These are phyloP conservation scores for Drosophila repletoides DNA, from an alignment of 1,140 invertebrate species.

Conservation along the genomic window DNA sequence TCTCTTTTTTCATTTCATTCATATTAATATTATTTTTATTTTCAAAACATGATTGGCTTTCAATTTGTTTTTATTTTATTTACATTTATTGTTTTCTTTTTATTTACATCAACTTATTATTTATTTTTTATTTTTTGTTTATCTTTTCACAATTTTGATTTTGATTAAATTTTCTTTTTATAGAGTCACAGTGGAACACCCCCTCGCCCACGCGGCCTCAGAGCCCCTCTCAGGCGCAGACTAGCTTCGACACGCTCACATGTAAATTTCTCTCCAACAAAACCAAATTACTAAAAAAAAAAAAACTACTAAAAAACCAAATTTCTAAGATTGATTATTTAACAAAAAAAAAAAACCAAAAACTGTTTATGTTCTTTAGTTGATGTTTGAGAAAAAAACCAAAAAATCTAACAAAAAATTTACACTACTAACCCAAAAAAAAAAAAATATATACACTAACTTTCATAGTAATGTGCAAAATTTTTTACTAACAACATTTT, in stretches of 20 bases:
- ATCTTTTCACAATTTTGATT: constrained; percentile 44
- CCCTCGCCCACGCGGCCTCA: constrained; percentile 83
- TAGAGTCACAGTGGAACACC: constrained; percentile 83
- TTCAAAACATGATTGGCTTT: constrained; percentile 60
- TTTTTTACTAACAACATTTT: constrained; percentile 47
- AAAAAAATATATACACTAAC: constrained; percentile 48
- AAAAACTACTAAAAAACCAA: constrained; percentile 46
- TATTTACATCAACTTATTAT: constrained; percentile 47
- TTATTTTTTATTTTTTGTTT: constrained; percentile 48
- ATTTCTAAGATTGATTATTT: constrained; percentile 44
- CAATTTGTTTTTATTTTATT: too few relatives aligned
- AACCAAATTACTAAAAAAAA: constrained; percentile 70
- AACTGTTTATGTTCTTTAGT: constrained; percentile 69
- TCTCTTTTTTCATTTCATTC: constrained; percentile 37
- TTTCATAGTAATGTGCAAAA: constrained; percentile 58
- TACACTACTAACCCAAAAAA: constrained; percentile 34
- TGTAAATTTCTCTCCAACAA: constrained; percentile 82
- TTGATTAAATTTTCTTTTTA: constrained; percentile 81
- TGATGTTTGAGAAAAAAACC: constrained; percentile 44
- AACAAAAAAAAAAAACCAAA: constrained; percentile 52
- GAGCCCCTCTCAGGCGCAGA: constrained; percentile 83
- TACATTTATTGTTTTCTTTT: constrained; percentile 44
- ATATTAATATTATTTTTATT: constrained; percentile 51
- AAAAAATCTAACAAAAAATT: constrained; percentile 30
- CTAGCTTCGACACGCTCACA: constrained; percentile 84